Base-by-base conservation (phyloP, 2,113 vertebrate species). In the Gambusia holbrooki region DNA sequence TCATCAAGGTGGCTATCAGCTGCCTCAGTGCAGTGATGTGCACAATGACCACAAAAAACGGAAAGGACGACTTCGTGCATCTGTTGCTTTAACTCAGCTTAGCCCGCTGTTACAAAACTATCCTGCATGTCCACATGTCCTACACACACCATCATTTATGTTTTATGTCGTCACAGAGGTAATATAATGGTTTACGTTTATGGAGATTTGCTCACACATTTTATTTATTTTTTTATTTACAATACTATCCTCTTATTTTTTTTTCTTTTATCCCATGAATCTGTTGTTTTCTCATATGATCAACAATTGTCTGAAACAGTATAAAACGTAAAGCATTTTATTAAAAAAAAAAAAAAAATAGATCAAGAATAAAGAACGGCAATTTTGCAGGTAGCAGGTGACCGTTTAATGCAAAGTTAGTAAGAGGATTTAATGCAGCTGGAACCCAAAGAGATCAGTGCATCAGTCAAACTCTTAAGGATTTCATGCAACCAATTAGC, bases 1-100 rank as follows among this genome's bases (percentile, higher is more conserved):
- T 81, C 51, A 66, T 67, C 45, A 67, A 33, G n/a, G 65, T 87
- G 84, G 82, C 78, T 72, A 77, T 63, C 58, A 63, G 77, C 54
- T 66, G 25, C 64, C 54, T 74, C 77, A 64, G 77, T 58, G 66
- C 35, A n/a, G 76, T 22, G 63, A 11, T 35, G 0, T 0, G 27
- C 32, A 33, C 30, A 51, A 5, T 73, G n/a, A 77, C 51, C 71
- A 73, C 77, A 75, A 70, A 29, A 73, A 74, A 62, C 69, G 33
- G 58, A 75, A 69, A 66, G 28, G 32, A 74, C 66, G 69, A 76
- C 64, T 63, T 45, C 62, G 72, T 72, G 72, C 4, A 48, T 69
- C 63, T 74, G 13, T 63, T 66, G 28, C 35, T 68, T 69, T 45
- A 74, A 87, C 62, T 87, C 80, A 2, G 51, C 2, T 32, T n/a